These are phyloP conservation scores for Cremastinae sp. DNA, from an alignment of 2,888 invertebrate species.

Conservation along the genomic window DNA sequence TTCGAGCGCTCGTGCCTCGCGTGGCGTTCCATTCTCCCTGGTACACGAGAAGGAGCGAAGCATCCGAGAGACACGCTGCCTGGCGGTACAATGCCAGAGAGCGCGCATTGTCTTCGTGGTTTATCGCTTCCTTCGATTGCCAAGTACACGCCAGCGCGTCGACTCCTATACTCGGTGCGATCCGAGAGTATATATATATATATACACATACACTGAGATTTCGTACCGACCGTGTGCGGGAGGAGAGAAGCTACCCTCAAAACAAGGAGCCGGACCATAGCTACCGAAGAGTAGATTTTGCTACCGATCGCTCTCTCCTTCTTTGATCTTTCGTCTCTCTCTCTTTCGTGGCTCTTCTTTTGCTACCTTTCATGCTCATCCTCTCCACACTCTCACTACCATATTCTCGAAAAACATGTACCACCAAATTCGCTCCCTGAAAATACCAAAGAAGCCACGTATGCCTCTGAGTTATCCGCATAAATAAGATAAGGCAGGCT, in stretches of 20 bases:
- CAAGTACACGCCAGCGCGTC: conserved; percentile 74
- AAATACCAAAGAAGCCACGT: conserved; percentile 1
- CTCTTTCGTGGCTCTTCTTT: conserved; percentile 16
- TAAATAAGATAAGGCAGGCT: neutral
- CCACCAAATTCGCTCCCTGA: neutral
- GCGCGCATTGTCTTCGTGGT: conserved; percentile 76
- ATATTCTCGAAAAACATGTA: neutral
- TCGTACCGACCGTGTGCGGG: conserved; percentile 31
- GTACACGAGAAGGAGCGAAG: conserved; percentile 3
- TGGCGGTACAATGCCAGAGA: conserved; percentile 58
- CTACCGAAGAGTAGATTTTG: conserved; percentile 42
- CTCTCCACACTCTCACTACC: no score
- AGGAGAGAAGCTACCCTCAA: conserved; percentile 32
- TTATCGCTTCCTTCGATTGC: conserved; percentile 78
- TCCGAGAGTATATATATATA: conserved; percentile 14
- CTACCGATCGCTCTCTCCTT: conserved; percentile 25
- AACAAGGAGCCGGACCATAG: conserved; percentile 41
- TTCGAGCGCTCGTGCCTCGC: neutral
- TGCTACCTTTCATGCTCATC: no score
- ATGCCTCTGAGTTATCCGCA: neutral
- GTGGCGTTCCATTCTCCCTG: conserved; percentile 30
- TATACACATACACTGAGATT: conserved; percentile 16
- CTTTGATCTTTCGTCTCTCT: conserved; percentile 32
- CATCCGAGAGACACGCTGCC: conserved; percentile 57
- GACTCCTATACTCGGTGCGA: conserved; percentile 47